Base-by-base conservation (phyloP, 2,888 invertebrate species). In the Rhagophthalmus giganteus region DNA sequence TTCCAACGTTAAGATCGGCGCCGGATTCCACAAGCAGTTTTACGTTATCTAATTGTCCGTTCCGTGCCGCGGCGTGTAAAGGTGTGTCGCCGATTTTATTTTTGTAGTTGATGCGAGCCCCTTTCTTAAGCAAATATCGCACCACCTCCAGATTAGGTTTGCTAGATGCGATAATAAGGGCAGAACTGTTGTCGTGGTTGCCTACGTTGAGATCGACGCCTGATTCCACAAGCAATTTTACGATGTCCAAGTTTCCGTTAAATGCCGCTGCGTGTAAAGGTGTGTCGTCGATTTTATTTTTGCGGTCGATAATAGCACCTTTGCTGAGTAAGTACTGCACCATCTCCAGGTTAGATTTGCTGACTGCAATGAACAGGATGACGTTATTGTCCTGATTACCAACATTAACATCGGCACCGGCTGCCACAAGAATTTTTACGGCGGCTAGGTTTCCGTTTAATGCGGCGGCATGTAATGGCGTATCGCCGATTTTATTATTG, bases 121-220 rank as follows among this genome's bases (percentile, higher is more conserved):
- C 11, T 10, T 10, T 12, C 2, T 31, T 3, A 4, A 31, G 3
- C 10, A 31, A 12, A 8, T 10, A 12, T 10, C 12, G 3, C 10
- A 31, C 4, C 12, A 11, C 10, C 10, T 27, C 8, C 2, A 27
- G 2, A 4, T 27, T 2, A 11, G 11, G 12, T 14, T 20, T 11
- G 37, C 37, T 13, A 25, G n/a, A 26, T 37, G 37, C 8, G n/a
- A n/a, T n/a, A n/a, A n/a, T n/a, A n/a, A 37, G n/a, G 2, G 37
- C 5, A 2, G 37, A 12, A 7, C 26, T 26, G 7, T n/a, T 10
- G n/a, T 11, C 37, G 5, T 26, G n/a, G 9, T 37, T 37, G 25
- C 12, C 26, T 7, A 13, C 4, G 13, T 37, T 37, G n/a, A 37
- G 10, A 10, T 9, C n/a, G 5, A 8, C 26, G 8, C 20, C 20